Evolutionary conservation across 92 coral and sea anemone species (phyloP).

Genomic region (Porites evermanni): DNA sequence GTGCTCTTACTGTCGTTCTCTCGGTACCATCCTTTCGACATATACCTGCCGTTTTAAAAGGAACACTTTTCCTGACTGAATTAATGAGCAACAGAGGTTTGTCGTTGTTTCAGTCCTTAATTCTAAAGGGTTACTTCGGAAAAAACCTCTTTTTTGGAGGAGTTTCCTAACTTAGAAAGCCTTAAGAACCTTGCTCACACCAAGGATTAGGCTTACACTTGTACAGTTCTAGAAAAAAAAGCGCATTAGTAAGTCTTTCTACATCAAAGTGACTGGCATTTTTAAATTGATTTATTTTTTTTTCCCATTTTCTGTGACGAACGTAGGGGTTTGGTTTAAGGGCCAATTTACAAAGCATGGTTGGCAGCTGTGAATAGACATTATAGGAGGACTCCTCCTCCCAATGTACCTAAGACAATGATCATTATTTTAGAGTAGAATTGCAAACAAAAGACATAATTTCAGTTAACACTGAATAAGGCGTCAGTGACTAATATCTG

Average conservation of each 20-base stretch:
- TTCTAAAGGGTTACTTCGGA: too few relatives aligned
- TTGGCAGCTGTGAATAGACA: slow-evolving; percentile 23
- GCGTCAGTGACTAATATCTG: slow-evolving; percentile 27
- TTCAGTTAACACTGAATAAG: slow-evolving; percentile 38
- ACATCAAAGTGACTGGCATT: not conserved
- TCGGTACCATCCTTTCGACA: too few relatives aligned
- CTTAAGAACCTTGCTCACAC: too few relatives aligned
- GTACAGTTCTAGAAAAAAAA: not conserved
- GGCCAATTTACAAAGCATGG: slow-evolving; percentile 17
- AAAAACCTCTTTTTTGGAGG: too few relatives aligned
- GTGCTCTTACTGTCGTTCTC: too few relatives aligned
- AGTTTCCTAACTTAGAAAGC: too few relatives aligned
- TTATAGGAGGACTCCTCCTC: slow-evolving; percentile 39
- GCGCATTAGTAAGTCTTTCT: not conserved
- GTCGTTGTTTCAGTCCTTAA: too few relatives aligned
- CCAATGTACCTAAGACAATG: slow-evolving; percentile 47
- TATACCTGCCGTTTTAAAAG: too few relatives aligned
- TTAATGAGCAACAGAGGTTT: too few relatives aligned
- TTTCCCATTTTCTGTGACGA: not conserved
- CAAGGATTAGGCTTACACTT: too few relatives aligned
- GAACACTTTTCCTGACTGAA: too few relatives aligned
- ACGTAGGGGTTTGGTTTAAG: not conserved
- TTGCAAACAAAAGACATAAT: slow-evolving; percentile 41
- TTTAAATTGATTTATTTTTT: not conserved
- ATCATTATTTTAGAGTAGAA: slow-evolving; percentile 35